Percentiles rank a stretch among this genome's conserved stretches.
phyloP scores from a whole-genome alignment of 2,797 vertebrate genomes.

The Onychomys arenicola region DNA sequence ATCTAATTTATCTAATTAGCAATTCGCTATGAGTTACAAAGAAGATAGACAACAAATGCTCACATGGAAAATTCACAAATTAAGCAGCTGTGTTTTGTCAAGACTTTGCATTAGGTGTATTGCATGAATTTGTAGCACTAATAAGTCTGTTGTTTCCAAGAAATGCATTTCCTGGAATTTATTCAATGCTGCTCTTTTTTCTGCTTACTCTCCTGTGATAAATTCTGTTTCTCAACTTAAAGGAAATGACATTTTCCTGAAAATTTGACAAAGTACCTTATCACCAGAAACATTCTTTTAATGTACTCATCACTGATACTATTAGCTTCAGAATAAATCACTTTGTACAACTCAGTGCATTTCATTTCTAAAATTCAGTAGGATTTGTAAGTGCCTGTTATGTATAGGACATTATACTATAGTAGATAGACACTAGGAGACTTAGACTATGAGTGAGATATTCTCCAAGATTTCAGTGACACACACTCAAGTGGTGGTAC shows the following conservation, averaged over 20 bases:
- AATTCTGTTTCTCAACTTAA: constrained; percentile 59
- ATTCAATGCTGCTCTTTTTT: constrained; percentile 56
- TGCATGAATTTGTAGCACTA: constrained; percentile 53
- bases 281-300: constrained; percentile 17
- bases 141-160: constrained; percentile 40
- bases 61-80: background rate
- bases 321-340: constrained; percentile 68
- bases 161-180: constrained; percentile 48
- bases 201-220: constrained; percentile 39
- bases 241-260: constrained; percentile 67
- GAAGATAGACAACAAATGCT: background rate
- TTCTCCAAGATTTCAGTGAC: constrained; percentile 3
- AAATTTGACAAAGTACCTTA: constrained; percentile 65
- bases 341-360: constrained; percentile 43
- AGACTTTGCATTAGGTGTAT: background rate
- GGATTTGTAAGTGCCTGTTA: constrained; percentile 22
- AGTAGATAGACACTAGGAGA: background rate
- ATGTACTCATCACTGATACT: constrained; percentile 50
- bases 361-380: constrained; percentile 50
- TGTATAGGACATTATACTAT: background rate
- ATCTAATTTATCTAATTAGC: background rate
- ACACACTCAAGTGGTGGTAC: background rate
- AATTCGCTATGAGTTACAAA: background rate
- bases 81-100: background rate
- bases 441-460: background rate